Base-by-base conservation (phyloP, 2,888 invertebrate species). In the Exephanes ischioxanthus region DNA sequence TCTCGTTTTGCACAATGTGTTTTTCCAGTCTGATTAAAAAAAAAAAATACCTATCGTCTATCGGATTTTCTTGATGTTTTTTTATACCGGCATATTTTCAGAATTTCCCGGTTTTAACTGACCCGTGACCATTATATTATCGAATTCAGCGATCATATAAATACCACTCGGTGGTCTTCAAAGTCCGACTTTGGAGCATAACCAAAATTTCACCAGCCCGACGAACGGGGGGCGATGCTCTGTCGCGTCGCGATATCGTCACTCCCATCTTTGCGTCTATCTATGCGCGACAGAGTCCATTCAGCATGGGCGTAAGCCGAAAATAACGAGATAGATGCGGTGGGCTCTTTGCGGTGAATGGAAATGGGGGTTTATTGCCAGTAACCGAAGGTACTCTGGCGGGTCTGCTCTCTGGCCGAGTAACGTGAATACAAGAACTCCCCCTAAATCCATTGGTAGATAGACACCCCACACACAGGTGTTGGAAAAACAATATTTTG, bases 301-400 rank as follows among this genome's bases (percentile, higher is more conserved):
- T 89, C 85, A 88, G 67, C 80, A 71, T 75, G 75, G 68, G 78
- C 88, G 86, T 91, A 91, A 91, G 91, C 90, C 89, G 91, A 89
- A 91, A 91, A 91, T 91, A 91, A 91, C 89, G 90, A 91, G 91
- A 89, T 90, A 87, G 88, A 76, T 89, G 85, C 86, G 63, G 83
- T 85, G 22, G 81, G 82, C 79, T 84, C 53, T 45, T 45, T 84
- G 81, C 86, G 85, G 82, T 89, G 89, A 90, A 91, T 90, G 76
- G 82, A 79, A 89, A 86, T 77, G 80, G 75, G 71, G 86, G 83
- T 89, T 89, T 87, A 86, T 87, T 86, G 87, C 76, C 83, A 77
- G 87, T 87, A 83, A 86, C 82, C 85, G 84, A 87, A 86, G 78
- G 84, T 84, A 85, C 85, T 85, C 86, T 88, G 84, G 86, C 79